Conservation (phyloP, 2,797 vertebrate genomes). For the Rhadinocentrus ornatus region DNA sequence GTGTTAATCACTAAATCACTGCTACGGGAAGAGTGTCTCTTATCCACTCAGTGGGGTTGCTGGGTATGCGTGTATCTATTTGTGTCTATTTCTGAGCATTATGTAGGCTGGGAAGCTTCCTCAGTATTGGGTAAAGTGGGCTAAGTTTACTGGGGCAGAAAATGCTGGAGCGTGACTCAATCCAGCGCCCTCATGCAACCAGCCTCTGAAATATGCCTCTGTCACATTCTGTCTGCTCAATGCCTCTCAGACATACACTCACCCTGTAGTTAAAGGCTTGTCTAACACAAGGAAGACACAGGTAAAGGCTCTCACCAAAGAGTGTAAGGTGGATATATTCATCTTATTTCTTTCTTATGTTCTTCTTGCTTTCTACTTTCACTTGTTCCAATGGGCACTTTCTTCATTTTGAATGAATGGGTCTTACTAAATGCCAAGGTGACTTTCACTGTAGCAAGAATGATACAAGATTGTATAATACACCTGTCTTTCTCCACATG, state of each 20-base stretch:
- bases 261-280: slow-evolving; percentile 26
- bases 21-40: slow-evolving; percentile 42
- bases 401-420: slow-evolving; percentile 22
- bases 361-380: not conserved
- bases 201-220: slow-evolving; percentile 74
- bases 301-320: slow-evolving; percentile 4
- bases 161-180: slow-evolving; percentile 80
- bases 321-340: slow-evolving; percentile 1
- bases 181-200: slow-evolving; percentile 70
- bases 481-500: slow-evolving; percentile 38
- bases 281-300: slow-evolving; percentile 47
- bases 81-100: slow-evolving; percentile 57
- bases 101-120: slow-evolving; percentile 52
- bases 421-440: slow-evolving; percentile 47
- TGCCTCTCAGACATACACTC: slow-evolving; percentile 48
- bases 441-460: slow-evolving; percentile 56
- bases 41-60: slow-evolving; percentile 31
- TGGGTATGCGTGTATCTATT: slow-evolving; percentile 20
- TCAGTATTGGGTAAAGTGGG: slow-evolving; percentile 73
- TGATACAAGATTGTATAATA: slow-evolving; percentile 38
- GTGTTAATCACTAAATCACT: slow-evolving; percentile 62
- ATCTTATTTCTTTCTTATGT: slow-evolving; percentile 9
- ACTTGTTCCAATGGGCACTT: not conserved
- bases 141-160: slow-evolving; percentile 84
- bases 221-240: slow-evolving; percentile 68